Evolutionary conservation across 2,888 invertebrate species (phyloP).

Genomic region (Acanthoscelides obtectus): DNA sequence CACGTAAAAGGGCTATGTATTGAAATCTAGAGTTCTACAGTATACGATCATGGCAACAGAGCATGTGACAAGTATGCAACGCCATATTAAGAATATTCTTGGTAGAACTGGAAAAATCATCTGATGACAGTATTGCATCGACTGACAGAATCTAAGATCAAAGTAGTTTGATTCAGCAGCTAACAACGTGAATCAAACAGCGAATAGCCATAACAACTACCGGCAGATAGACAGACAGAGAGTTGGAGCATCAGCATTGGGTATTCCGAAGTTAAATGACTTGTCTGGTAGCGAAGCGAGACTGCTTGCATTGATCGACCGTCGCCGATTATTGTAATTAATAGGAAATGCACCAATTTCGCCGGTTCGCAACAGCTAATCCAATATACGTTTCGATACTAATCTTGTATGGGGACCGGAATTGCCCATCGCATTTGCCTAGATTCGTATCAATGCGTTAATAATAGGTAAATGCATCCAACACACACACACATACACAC

Average conservation of each 20-base stretch:
- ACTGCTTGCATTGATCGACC: constrained; percentile 26
- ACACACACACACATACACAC: not conserved
- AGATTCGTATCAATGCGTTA: constrained; percentile 36
- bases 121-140: too few relatives aligned
- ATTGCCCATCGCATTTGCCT: constrained; percentile 34
- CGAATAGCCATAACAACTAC: not conserved
- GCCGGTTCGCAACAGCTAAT: constrained; percentile 39
- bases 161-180: too few relatives aligned
- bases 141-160: too few relatives aligned
- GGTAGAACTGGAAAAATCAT: too few relatives aligned
- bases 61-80: too few relatives aligned
- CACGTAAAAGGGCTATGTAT: too few relatives aligned
- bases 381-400: constrained; percentile 39
- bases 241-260: not conserved
- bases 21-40: too few relatives aligned
- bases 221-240: not conserved
- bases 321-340: constrained; percentile 41
- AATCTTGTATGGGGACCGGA: constrained; percentile 34
- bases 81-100: too few relatives aligned
- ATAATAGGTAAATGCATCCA: constrained; percentile 32
- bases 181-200: not conserved
- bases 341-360: constrained; percentile 46
- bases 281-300: constrained; percentile 25
- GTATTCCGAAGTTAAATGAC: constrained; percentile 20
- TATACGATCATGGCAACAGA: too few relatives aligned